Percentiles rank a stretch among this genome's conserved stretches.
Conservation (phyloP, 2,888 invertebrate genomes). For the Thereva unica region DNA sequence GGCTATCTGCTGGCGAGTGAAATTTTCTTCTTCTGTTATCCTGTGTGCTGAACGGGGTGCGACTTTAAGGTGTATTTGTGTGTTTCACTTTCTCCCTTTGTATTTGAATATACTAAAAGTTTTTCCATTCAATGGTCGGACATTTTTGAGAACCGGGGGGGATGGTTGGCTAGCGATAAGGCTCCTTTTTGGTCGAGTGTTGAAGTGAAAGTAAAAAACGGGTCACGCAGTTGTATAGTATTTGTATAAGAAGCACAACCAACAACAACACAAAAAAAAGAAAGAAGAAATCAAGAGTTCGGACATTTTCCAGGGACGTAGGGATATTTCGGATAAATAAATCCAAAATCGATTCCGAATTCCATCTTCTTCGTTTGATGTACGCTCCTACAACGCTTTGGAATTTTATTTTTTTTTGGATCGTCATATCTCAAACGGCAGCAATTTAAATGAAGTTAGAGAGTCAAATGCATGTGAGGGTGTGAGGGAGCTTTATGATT, state of each 20-base stretch:
- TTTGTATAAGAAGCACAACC: constrained; percentile 12
- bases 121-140: constrained; percentile 7
- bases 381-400: no score
- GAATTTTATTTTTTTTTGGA: no score
- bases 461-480: no score
- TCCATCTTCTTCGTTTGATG: background rate
- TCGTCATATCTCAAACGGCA: no score
- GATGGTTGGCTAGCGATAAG: constrained; percentile 24
- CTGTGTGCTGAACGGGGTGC: constrained; percentile 15
- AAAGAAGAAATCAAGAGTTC: constrained; percentile 9
- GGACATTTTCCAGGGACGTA: constrained; percentile 30
- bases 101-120: constrained; percentile 24
- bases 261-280: no score
- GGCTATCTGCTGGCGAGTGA: constrained; percentile 21
- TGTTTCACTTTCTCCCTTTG: constrained; percentile 5
- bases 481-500: no score
- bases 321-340: background rate
- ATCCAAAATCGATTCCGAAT: background rate
- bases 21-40: background rate
- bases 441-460: no score
- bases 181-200: constrained; percentile 11
- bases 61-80: constrained; percentile 9
- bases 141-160: constrained; percentile 15
- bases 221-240: constrained; percentile 28
- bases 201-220: constrained; percentile 34